Base-by-base conservation (phyloP, 2,797 vertebrate genomes). In the Diceros bicornis region DNA sequence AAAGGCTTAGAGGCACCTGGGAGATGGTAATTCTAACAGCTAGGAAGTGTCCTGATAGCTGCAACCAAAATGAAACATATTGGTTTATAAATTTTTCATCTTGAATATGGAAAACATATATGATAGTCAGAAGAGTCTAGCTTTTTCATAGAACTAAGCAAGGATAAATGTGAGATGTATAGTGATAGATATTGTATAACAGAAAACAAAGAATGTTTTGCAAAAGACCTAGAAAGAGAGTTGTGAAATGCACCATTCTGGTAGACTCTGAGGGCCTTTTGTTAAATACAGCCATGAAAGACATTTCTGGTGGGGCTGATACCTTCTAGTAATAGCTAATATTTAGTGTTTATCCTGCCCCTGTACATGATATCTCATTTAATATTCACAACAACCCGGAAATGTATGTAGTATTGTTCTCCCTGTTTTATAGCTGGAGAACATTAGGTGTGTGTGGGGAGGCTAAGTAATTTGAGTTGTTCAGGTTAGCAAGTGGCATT, bases 51-150 rank as follows among this genome's bases (percentile, higher is more conserved):
- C 50, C 50, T 82, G 88, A 78, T 59, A 25, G 77, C 92, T 71
- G 4, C 89, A 69, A 74, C 89, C 44, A 32, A 88, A 93, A 84
- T 41, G 91, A 91, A 89, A 29, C 71, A 32, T 7, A n/a, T 59
- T 79, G 78, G 75, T 50, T 92, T 95, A 41, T 91, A 75, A 10
- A 90, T 88, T 87, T 86, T 95, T 95, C 64, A 61, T 89, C 34
- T 12, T n/a, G n/a, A 21, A 12, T 69, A 29, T 79, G 66, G 78
- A 86, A 89, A 69, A 3, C 47, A 44, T 52, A 88, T 62, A 37
- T 41, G 62, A 27, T 72, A 89, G 90, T 89, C 52, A 81, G 55
- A 66, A 32, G 37, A 92, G n/a, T 50, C 68, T 77, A 32, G 89
- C 3, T 44, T 72, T 61, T 77, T 50, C 20, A 5, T 66, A 78